These are phyloP conservation scores for Tetragonisca angustula DNA, from an alignment of 2,888 invertebrate genomes.

Conservation along the genomic window DNA sequence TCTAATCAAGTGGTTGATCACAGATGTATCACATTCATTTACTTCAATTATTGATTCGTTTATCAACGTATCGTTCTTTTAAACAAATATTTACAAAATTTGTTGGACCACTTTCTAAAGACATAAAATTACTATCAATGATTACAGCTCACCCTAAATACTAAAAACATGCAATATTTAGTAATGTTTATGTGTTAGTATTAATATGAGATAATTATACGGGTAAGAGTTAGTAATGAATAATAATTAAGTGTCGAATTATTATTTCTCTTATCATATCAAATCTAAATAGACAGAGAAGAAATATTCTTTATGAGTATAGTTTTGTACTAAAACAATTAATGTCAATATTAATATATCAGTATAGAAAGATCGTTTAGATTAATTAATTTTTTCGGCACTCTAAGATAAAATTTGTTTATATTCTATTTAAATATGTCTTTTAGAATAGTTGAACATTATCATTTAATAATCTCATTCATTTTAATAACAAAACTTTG, in stretches of 20 bases:
- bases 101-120: conserved; percentile 42
- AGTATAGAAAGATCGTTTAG: conserved; percentile 14
- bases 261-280: conserved; percentile 8
- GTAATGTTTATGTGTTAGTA: conserved; percentile 55
- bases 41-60: conserved; percentile 14
- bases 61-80: conserved; percentile 18
- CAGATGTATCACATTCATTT: conserved; percentile 52
- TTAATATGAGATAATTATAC: conserved; percentile 43
- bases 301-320: conserved; percentile 33
- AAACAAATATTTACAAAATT: conserved; percentile 48
- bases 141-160: conserved; percentile 61
- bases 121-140: conserved; percentile 29
- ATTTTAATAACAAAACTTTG: conserved; percentile 6
- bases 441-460: conserved; percentile 2
- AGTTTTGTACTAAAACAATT: conserved; percentile 49
- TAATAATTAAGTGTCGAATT: conserved; percentile 36
- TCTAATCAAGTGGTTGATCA: conserved; percentile 41
- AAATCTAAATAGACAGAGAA: conserved; percentile 23
- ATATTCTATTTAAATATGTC: not conserved
- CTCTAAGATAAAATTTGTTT: not conserved
- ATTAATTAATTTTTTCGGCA: conserved; percentile 34
- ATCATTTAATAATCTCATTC: conserved; percentile 15
- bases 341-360: not conserved
- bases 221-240: conserved; percentile 30
- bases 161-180: conserved; percentile 67